Evolutionary conservation across 2,888 invertebrate genomes (phyloP).

Genomic region (Mythimna loreyi): DNA sequence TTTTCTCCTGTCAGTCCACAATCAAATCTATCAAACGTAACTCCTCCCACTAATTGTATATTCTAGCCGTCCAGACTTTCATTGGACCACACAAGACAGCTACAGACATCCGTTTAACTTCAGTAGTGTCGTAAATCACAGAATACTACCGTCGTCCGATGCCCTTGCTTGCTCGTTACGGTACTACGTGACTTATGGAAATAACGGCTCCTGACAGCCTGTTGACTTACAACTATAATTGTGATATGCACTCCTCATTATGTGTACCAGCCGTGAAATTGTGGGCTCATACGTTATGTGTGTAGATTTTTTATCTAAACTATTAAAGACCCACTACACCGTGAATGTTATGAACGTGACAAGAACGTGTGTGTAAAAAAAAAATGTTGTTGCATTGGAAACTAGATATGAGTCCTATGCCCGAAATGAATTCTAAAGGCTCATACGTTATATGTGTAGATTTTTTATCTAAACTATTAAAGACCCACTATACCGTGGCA

Average conservation of each 20-base stretch:
- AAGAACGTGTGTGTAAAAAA: too few relatives aligned
- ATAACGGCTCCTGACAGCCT: conserved; percentile 71
- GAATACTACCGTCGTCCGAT: conserved; percentile 60
- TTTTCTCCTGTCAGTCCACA: background rate
- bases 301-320: conserved; percentile 4
- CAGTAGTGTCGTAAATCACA: conserved; percentile 61
- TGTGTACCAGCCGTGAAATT: conserved; percentile 51
- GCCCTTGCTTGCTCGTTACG: conserved; percentile 68
- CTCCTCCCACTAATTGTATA: conserved; percentile 16
- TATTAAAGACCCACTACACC: background rate
- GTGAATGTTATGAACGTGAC: too few relatives aligned
- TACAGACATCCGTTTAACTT: conserved; percentile 57
- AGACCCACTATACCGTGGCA: background rate
- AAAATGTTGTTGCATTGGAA: too few relatives aligned
- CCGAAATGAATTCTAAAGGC: too few relatives aligned
- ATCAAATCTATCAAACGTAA: background rate
- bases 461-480: conserved; percentile 6
- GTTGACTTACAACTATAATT: conserved; percentile 67
- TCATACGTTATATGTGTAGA: background rate
- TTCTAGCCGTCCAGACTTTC: conserved; percentile 28
- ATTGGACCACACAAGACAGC: conserved; percentile 52
- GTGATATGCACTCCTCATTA: conserved; percentile 54
- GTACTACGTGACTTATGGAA: conserved; percentile 76
- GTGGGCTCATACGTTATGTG: background rate
- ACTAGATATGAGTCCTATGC: too few relatives aligned